Evolutionary conservation across 2,113 vertebrate species (phyloP), one percentile per base, ranked within the genome.

Genomic region (Probosciger aterrimus): DNA sequence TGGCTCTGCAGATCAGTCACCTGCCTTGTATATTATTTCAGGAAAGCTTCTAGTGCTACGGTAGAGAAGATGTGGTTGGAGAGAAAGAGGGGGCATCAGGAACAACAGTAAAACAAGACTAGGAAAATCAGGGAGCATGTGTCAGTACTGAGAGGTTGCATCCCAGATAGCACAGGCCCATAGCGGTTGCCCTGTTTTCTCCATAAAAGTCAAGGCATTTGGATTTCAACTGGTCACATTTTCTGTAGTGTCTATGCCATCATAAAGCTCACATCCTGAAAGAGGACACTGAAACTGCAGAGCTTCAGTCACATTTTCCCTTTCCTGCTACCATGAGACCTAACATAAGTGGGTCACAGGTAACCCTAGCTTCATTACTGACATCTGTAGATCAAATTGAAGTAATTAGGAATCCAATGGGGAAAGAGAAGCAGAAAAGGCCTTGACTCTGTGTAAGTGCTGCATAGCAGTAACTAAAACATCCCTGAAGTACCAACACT

Each of bases 241-340:
- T 53, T 47, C 79, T 47, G 14, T 20, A 7, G 23, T 10, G 24
- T 64, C 63, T 50, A 33, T 47, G n/a, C 30, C 18, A 2, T 11
- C 0, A 0, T 13, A n/a, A 47, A 82, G 16, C 11, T 74, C 9
- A 3, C 0, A 0, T 67, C 31, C 17, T 20, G 24, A 49, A 63
- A 50, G 35, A 70, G 25, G 18, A 3, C 22, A 7, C 59, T 47
- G 20, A 64, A 68, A 64, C 27, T 60, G 46, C 5, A 16, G 43
- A 20, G 5, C 43, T 64, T 60, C 28, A 10, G 16, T 43, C 17
- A 19, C 8, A 4, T 47, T 73, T 86, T 70, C 62, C 7, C 1
- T 53, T 65, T 85, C 8, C 27, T n/a, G 11, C 12, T 24, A 14
- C 46, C 13, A 3, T 2, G 3, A 90, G 18, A 49, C 12, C 14